Evolutionary conservation across 2,888 invertebrate genomes (phyloP).

Genomic region (Cerastis leucographa): DNA sequence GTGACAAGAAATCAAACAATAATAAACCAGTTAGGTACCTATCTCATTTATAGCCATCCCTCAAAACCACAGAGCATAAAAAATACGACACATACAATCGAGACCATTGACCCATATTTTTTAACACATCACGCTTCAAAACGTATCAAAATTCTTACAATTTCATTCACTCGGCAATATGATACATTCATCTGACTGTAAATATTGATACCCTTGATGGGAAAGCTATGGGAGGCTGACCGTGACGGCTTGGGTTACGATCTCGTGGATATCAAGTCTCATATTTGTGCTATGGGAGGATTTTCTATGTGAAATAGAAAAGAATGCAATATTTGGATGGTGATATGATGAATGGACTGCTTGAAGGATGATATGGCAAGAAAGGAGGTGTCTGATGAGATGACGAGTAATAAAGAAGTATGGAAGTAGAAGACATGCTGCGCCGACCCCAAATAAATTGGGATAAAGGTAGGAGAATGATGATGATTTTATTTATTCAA

Average conservation of each 20-base stretch:
- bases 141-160: slow-evolving; percentile 51
- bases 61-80: slow-evolving; percentile 32
- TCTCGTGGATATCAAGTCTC: slow-evolving; percentile 76
- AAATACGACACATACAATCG: slow-evolving; percentile 37
- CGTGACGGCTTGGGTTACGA: slow-evolving; percentile 82
- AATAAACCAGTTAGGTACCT: neutral
- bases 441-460: too few relatives aligned
- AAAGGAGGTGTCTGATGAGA: too few relatives aligned
- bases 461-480: too few relatives aligned
- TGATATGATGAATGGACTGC: too few relatives aligned
- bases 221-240: slow-evolving; percentile 81
- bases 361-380: too few relatives aligned
- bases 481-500: too few relatives aligned
- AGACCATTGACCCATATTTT: slow-evolving; percentile 45
- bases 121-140: slow-evolving; percentile 50
- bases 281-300: slow-evolving; percentile 51
- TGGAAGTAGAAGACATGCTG: too few relatives aligned
- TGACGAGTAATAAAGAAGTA: too few relatives aligned
- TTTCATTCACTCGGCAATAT: slow-evolving; percentile 59
- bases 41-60: neutral
- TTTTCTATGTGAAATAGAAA: slow-evolving; percentile 55
- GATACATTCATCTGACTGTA: slow-evolving; percentile 60
- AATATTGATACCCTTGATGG: slow-evolving; percentile 78
- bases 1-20: neutral
- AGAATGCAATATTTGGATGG: neutral